Evolutionary conservation across 2,888 invertebrate species (phyloP), one percentile per base, ranked within the genome.

Genomic region (Scrobipalpa costella): DNA sequence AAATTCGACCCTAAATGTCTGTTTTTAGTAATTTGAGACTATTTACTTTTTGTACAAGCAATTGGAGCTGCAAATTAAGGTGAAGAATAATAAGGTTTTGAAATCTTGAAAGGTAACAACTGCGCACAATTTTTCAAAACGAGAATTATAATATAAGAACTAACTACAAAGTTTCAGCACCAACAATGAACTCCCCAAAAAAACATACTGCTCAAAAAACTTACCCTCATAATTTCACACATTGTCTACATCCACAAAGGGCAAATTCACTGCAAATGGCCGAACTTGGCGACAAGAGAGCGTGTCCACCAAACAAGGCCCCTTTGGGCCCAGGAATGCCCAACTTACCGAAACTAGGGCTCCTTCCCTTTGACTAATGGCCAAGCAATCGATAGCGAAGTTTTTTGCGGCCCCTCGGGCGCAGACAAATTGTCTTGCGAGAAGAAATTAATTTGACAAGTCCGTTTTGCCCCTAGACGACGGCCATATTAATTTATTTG

Each of bases 401-500:
- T 86, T 91, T 91, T 90, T 90, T 85, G 79, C 73, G 72, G 74
- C 72, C 81, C 85, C 83, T 75, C 77, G 74, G 78, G 79, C 83
- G 75, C 81, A 87, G 89, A 90, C 90, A 90, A 90, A 90, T 91
- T 85, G 90, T 89, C 88, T 89, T 86, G 83, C 84, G 81, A 86
- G 87, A 83, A 86, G 85, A 90, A 90, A 91, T 91, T 91, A 91
- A 91, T 91, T 91, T 91, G 91, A 90, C 90, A 89, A 89, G 87
- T 86, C 81, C 73, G 73, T 78, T 78, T 77, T 78, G 81, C 81
- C 86, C 85, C 88, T 72, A 79, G 90, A 86, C 87, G 90, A 86
- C 87, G 87, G 83, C 79, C 78, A 85, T 87, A 88, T 88, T 90
- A 84, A 90, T 91, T 91, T 90, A 87, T 88, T 88, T 87, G 82